These are phyloP conservation scores for Linhomoeus sp. DNA, from an alignment of 2,888 invertebrate species.

Conservation along the genomic window DNA sequence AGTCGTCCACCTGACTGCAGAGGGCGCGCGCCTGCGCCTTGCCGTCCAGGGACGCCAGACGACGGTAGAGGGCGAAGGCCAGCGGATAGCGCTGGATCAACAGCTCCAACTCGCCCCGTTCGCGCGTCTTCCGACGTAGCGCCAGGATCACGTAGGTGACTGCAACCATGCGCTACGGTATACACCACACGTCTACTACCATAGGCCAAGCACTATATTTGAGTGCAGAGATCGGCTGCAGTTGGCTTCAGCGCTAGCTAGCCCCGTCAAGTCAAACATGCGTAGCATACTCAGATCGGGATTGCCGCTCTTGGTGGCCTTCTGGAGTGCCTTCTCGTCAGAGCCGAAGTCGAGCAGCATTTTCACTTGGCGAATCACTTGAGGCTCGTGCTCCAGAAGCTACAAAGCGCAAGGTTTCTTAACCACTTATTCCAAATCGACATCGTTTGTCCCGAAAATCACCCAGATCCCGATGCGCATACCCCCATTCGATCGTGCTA, in stretches of 20 bases:
- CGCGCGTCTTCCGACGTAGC: slow-evolving; percentile 56
- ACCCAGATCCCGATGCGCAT: slow-evolving; percentile 72
- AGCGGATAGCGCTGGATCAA: slow-evolving; percentile 58
- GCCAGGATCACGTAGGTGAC: slow-evolving; percentile 65
- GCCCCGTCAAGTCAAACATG: not conserved
- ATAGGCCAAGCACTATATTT: not conserved
- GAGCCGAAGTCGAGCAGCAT: slow-evolving; percentile 58
- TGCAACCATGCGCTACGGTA: slow-evolving; percentile 8
- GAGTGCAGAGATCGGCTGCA: not conserved
- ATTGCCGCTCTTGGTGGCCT: slow-evolving; percentile 84
- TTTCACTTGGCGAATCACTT: slow-evolving; percentile 45
- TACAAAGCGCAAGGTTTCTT: slow-evolving; percentile 34
- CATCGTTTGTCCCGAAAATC: too few species aligned
- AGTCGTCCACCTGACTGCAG: slow-evolving; percentile 73
- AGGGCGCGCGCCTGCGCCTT: slow-evolving; percentile 40
- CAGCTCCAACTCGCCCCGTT: slow-evolving; percentile 37
- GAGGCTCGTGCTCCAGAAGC: slow-evolving; percentile 71
- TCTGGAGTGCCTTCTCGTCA: slow-evolving; percentile 56
- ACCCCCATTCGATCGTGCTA: too few species aligned
- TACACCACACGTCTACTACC: not conserved
- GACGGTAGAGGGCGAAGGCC: slow-evolving; percentile 54
- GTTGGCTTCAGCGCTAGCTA: not conserved
- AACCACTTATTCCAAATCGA: too few species aligned
- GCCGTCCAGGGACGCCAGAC: not conserved
- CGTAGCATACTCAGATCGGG: slow-evolving; percentile 47